Percentiles rank a stretch among this genome's conserved stretches.
Evolutionary conservation across 2,113 vertebrate species (phyloP).

Genomic region (Dicentrarchus labrax): DNA sequence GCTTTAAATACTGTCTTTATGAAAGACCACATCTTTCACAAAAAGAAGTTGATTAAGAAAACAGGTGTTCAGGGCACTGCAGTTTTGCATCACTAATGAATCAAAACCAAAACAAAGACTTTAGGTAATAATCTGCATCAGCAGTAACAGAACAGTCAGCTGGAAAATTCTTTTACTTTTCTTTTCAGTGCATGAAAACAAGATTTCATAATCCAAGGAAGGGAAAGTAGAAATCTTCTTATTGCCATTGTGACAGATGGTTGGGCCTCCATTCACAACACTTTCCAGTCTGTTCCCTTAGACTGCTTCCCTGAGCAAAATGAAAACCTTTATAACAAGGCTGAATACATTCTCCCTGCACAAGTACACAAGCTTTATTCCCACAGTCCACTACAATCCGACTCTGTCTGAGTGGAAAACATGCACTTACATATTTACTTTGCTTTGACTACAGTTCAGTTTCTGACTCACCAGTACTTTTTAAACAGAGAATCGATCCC

Average conservation of each 20-base stretch:
- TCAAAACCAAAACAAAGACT: slow-evolving; percentile 40
- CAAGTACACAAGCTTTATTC: slow-evolving; percentile 57
- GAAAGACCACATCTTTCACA: neutral
- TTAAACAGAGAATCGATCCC: slow-evolving; percentile 5
- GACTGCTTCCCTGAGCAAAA: slow-evolving; percentile 76
- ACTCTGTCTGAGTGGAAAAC: slow-evolving; percentile 43
- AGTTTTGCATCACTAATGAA: slow-evolving; percentile 40
- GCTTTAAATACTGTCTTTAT: neutral
- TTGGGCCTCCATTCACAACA: slow-evolving; percentile 71
- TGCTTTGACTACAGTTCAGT: slow-evolving; percentile 16
- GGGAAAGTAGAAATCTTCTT: slow-evolving; percentile 57
- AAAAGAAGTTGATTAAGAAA: neutral
- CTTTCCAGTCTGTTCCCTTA: slow-evolving; percentile 70
- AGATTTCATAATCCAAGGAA: slow-evolving; percentile 30
- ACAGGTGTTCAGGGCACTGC: neutral
- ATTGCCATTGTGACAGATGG: slow-evolving; percentile 70
- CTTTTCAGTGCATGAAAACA: slow-evolving; percentile 32
- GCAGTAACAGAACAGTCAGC: slow-evolving; percentile 18
- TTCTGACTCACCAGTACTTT: neutral
- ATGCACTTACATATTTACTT: slow-evolving; percentile 46
- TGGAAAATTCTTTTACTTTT: slow-evolving; percentile 35
- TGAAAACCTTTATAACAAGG: slow-evolving; percentile 70
- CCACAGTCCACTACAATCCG: slow-evolving; percentile 53
- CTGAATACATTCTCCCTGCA: slow-evolving; percentile 70
- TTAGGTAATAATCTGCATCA: slow-evolving; percentile 32